phyloP scores from a whole-genome alignment of 2,888 invertebrate species.

The Gandaritis pyraliata region DNA sequence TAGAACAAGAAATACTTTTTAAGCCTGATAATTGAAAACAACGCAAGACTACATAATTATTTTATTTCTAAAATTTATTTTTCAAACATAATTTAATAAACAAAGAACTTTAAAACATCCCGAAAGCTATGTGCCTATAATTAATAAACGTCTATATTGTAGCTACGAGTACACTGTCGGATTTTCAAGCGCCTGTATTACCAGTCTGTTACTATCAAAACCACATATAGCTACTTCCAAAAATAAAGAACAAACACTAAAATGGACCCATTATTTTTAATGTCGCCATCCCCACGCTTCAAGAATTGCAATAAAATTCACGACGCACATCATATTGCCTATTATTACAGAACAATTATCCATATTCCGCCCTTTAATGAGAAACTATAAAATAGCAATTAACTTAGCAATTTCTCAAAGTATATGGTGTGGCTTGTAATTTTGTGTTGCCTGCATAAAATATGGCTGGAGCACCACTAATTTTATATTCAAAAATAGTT shows the following conservation, averaged over 20 bases:
- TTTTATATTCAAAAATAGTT: slow-evolving; percentile 25
- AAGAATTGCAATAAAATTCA: slow-evolving; percentile 40
- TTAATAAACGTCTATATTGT: too few relatives aligned
- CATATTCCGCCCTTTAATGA: slow-evolving; percentile 54
- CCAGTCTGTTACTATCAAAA: too few relatives aligned
- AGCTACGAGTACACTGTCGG: too few relatives aligned
- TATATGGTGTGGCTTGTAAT: slow-evolving; percentile 48
- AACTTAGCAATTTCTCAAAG: slow-evolving; percentile 50
- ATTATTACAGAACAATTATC: slow-evolving; percentile 46
- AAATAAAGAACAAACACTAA: slow-evolving; percentile 17
- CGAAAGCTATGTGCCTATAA: too few relatives aligned
- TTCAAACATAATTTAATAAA: too few relatives aligned
- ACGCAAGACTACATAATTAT: too few relatives aligned
- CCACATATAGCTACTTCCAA: background rate
- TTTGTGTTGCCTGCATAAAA: slow-evolving; percentile 43
- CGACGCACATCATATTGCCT: slow-evolving; percentile 40
- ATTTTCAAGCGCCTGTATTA: background rate
- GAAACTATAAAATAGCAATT: slow-evolving; percentile 60
- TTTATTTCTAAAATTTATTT: too few relatives aligned
- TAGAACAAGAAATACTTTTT: background rate
- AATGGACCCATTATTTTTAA: slow-evolving; percentile 23
- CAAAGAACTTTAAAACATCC: too few relatives aligned
- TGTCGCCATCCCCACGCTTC: slow-evolving; percentile 20
- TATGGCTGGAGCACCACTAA: slow-evolving; percentile 29
- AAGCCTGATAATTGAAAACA: too few relatives aligned